phyloP scores from a whole-genome alignment of 2,888 invertebrate species.

The Adelphocoris suturalis region DNA sequence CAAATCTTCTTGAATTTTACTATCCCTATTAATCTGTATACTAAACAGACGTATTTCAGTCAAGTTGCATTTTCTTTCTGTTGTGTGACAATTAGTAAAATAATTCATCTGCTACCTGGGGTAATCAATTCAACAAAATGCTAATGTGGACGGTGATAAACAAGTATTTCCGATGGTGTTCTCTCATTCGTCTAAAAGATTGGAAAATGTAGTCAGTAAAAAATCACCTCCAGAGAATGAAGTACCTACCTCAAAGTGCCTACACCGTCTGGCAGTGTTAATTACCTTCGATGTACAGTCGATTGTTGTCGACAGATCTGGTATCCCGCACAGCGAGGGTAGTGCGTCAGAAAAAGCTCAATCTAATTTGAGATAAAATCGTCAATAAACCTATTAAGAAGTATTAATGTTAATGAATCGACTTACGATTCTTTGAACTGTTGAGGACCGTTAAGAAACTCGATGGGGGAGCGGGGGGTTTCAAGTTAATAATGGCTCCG shows the following conservation, averaged over 20 bases:
- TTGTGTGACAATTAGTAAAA: too few relatives aligned
- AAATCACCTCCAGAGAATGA: neutral
- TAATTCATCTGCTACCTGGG: too few relatives aligned
- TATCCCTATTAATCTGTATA: too few relatives aligned
- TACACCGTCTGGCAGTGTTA: constrained; percentile 19
- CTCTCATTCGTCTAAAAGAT: neutral
- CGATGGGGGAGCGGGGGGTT: constrained; percentile 11
- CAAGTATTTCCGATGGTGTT: neutral
- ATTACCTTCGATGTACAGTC: neutral
- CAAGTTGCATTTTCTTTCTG: too few relatives aligned
- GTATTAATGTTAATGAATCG: constrained; percentile 61
- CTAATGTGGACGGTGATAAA: too few relatives aligned
- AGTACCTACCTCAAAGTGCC: neutral
- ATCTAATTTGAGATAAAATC: constrained; percentile 54
- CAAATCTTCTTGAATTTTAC: too few relatives aligned
- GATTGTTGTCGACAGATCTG: neutral
- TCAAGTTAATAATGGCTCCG: constrained; percentile 61
- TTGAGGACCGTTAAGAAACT: constrained; percentile 49
- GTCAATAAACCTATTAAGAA: constrained; percentile 52
- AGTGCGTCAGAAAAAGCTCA: constrained; percentile 17
- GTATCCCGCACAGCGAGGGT: neutral
- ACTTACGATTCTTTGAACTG: constrained; percentile 58
- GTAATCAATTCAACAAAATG: too few relatives aligned
- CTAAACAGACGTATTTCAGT: too few relatives aligned
- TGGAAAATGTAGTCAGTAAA: neutral